Conservation (phyloP, 1,140 invertebrate genomes). For the Whitmania pigra region DNA sequence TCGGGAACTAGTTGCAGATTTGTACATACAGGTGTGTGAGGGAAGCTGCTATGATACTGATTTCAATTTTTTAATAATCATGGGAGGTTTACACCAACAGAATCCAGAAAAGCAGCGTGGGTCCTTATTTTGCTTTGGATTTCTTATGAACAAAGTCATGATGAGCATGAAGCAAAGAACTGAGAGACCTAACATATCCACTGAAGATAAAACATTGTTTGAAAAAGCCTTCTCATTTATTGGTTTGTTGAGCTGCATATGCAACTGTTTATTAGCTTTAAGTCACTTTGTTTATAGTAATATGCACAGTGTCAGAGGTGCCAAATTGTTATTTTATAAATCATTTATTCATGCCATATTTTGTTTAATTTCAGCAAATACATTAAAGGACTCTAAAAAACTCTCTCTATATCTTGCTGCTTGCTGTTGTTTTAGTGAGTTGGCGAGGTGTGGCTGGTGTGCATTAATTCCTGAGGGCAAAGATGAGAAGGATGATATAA, state of each 20-base stretch:
- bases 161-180: constrained; percentile 39
- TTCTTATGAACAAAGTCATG: constrained; percentile 55
- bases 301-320: no score
- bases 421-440: constrained; percentile 54
- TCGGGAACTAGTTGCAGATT: constrained; percentile 30
- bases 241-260: not conserved
- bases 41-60: not conserved
- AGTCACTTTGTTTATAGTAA: no score
- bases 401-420: constrained; percentile 51
- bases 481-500: constrained; percentile 30
- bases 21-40: constrained; percentile 36
- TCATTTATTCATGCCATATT: not conserved
- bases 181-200: not conserved
- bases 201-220: no score
- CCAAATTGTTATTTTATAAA: constrained; percentile 19
- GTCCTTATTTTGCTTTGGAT: constrained; percentile 53
- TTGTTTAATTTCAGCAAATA: constrained; percentile 14
- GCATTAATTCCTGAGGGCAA: constrained; percentile 49
- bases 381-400: constrained; percentile 49
- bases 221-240: no score
- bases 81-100: constrained; percentile 27
- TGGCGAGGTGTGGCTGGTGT: constrained; percentile 53
- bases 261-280: not conserved
- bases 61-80: no score
- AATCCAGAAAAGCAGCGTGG: constrained; percentile 61